Percentiles rank a stretch among this genome's conserved stretches.
These are phyloP conservation scores for Acrocephalus scirpaceus DNA, from an alignment of 2,797 vertebrate genomes.

Conservation along the genomic window DNA sequence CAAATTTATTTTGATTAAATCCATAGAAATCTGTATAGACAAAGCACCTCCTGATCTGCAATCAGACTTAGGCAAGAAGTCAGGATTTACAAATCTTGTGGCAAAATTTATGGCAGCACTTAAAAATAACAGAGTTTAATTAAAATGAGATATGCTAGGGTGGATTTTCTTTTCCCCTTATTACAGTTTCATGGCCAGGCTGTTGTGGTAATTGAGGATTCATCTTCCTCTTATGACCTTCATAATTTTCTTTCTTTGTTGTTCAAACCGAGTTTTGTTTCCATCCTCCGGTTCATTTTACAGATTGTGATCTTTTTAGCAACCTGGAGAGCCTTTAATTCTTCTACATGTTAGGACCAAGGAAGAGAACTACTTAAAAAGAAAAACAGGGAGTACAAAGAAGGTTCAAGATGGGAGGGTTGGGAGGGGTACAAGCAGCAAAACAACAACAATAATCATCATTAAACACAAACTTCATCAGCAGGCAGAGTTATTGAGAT, in stretches of 20 bases:
- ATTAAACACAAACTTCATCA: not conserved
- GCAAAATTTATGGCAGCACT: slow-evolving; percentile 16
- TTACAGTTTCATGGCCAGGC: slow-evolving; percentile 38
- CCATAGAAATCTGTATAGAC: not conserved
- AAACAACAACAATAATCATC: not conserved
- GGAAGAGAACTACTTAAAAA: slow-evolving; percentile 66
- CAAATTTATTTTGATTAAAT: not conserved
- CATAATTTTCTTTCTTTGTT: slow-evolving; percentile 66
- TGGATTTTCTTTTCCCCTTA: not conserved
- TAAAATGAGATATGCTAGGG: slow-evolving; percentile 34
- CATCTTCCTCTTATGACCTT: slow-evolving; percentile 17
- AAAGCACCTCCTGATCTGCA: not conserved
- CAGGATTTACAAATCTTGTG: not conserved
- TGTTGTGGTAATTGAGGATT: slow-evolving; percentile 44
- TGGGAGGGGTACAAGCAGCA: not conserved
- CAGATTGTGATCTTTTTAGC: slow-evolving; percentile 60
- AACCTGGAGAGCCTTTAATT: slow-evolving; percentile 50
- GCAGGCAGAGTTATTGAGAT: not conserved
- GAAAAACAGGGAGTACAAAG: slow-evolving; percentile 1
- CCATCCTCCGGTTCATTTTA: slow-evolving; percentile 35
- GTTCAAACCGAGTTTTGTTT: slow-evolving; percentile 67
- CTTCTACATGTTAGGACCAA: slow-evolving; percentile 38
- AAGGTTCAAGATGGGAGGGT: not conserved
- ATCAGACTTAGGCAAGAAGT: not conserved
- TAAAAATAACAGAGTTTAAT: slow-evolving; percentile 60